Base-by-base conservation (phyloP, 2,113 vertebrate species). In the Bagarius yarrelli region DNA sequence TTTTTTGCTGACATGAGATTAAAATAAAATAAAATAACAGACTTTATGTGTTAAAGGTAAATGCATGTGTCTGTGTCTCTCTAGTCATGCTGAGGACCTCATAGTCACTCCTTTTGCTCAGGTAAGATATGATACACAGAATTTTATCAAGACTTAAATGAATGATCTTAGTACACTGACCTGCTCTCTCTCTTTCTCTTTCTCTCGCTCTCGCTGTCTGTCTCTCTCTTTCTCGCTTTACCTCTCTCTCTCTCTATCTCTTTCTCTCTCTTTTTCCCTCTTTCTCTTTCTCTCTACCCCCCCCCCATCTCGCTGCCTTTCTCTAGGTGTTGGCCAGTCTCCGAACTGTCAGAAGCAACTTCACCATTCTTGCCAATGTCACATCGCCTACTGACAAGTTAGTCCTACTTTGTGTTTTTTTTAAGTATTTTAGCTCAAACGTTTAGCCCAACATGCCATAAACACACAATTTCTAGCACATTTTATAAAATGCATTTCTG, bases 21-120 rank as follows among this genome's bases (percentile, higher is more conserved):
- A 61, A 0, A 12, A 34, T 32, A 1, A 11, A 36, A 32, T 30
- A 32, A 77, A 63, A 76, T 47, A 60, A 76, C 36, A 61, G 56
- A 11, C 44, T 44, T 66, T 53, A 25, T 1, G 81, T 82, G 4
- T 30, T 25, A 63, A 40, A 53, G 15, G 8, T 76, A 15, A 78
- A 2, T 30, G 13, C 40, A 27, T 64, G 56, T 67, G 80, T 64
- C 15, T 52, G 4, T 30, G 66, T 21, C 72, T 53, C 86, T 86
- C 8, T 88, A 98, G 96, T 85, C 95, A 98, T 15, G 87, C 94
- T 0, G 96, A 98, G 90, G 96, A 98, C 90, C 94, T 97, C 90
- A 98, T 98, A 9, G 96, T 98, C 83, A 97, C 96, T 1, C 96
- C 96, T 19, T 98, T 98, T 47, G 96, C 96, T 91, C 96, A 98